Conservation (phyloP, 2,113 vertebrate species). For the Otis tarda region DNA sequence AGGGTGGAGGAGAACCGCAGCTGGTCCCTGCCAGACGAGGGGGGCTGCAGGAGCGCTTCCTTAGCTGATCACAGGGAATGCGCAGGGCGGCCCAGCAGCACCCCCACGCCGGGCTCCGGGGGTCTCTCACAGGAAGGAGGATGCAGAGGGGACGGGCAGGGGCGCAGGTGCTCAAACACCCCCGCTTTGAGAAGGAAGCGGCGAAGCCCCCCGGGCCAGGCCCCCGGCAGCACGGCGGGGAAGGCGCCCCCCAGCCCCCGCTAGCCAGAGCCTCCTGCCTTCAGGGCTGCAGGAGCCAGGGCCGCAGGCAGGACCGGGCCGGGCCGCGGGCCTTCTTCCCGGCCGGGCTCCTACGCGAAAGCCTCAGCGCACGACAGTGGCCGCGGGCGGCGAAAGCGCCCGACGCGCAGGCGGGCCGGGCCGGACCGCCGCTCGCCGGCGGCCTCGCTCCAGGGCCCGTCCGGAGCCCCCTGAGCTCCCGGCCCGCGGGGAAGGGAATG, state of each 20-base stretch:
- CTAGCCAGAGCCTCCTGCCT: neutral
- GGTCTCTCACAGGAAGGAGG: neutral
- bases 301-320: no score
- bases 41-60: neutral
- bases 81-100: fast-evolving
- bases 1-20: fast-evolving
- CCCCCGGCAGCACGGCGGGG: neutral
- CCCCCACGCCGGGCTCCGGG: neutral
- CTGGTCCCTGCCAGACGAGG: neutral
- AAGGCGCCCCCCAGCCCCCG: neutral
- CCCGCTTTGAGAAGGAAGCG: fast-evolving
- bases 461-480: no score
- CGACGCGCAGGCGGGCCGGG: no score
- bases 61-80: fast-evolving
- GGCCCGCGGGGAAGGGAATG: no score
- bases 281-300: neutral
- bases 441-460: no score
- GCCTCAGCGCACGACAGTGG: no score
- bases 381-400: no score
- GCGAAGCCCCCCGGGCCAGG: neutral
- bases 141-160: fast-evolving
- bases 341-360: no score
- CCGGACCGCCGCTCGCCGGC: no score
- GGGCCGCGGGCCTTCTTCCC: no score
- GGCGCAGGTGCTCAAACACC: fast-evolving